Percentiles rank a stretch among this genome's conserved stretches.
These are phyloP conservation scores for Stichodactyla helianthus DNA, from an alignment of 64 coral and sea anemone genomes.

Conservation along the genomic window DNA sequence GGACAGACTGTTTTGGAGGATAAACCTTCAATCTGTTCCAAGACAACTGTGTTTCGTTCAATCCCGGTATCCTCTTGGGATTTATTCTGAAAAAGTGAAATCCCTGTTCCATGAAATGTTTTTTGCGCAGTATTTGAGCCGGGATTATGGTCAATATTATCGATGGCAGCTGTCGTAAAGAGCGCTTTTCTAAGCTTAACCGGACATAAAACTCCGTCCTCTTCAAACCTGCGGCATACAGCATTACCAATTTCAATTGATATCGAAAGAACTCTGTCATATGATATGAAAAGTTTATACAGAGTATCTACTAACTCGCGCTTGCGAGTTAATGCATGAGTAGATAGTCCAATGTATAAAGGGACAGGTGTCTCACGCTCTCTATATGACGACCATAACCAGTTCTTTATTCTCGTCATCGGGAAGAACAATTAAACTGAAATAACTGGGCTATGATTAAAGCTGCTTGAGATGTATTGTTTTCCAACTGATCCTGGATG, in stretches of 20 bases:
- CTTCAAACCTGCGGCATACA: constrained; percentile 14
- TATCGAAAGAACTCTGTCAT: constrained; percentile 23
- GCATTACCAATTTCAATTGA: constrained; percentile 24
- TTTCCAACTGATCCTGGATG: constrained; percentile 12
- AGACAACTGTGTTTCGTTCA: not conserved
- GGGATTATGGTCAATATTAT: constrained; percentile 43
- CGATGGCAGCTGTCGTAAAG: not conserved
- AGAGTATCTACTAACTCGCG: constrained; percentile 25
- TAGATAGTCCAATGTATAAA: constrained; percentile 21
- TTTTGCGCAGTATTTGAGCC: constrained; percentile 16
- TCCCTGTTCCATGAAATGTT: constrained; percentile 37
- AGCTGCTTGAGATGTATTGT: constrained; percentile 17
- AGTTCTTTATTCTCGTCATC: constrained; percentile 7
- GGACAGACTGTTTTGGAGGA: constrained; percentile 29
- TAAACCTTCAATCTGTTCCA: not conserved
- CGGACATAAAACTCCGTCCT: constrained; percentile 12
- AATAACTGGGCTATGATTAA: constrained; percentile 63
- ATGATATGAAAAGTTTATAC: constrained; percentile 35
- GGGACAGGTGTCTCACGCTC: constrained; percentile 27
- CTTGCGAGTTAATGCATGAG: constrained; percentile 34
- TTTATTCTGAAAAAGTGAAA: constrained; percentile 34
- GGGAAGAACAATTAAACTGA: constrained; percentile 37
- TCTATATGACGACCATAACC: not conserved
- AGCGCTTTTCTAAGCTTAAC: constrained; percentile 2
- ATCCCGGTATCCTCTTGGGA: not conserved